Evolutionary conservation across 37 sponge, comb jelly and placozoan genomes (phyloP), one percentile per base, ranked within the genome.

Genomic region (Hormiphora californensis): DNA sequence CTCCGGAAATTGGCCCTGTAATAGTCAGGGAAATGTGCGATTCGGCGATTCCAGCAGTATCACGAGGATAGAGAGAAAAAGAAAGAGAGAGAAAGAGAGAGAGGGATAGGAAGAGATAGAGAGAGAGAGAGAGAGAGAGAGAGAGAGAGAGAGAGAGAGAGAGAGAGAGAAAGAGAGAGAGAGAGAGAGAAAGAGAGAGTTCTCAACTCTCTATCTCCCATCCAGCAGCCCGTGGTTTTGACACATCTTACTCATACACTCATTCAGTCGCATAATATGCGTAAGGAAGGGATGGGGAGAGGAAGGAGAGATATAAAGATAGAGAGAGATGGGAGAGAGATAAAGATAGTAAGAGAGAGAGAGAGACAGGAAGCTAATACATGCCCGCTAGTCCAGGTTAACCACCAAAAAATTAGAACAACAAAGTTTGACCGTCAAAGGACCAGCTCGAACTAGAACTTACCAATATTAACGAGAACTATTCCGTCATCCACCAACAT

Each of bases 401-500:
- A n/a, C n/a, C n/a, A n/a, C n/a, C n/a, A 49, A 49, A 15, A 15
- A 17, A 49, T 17, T 15, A 49, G 53, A 49, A 17, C 53, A 49
- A 49, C 53, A 15, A 49, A 49, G 53, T 15, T 17, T 15, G 15
- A 9, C 15, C 9, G 15, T 9, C 15, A 49, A 49, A 49, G 12
- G 9, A 49, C 9, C 53, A 49, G 53, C 53, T 49, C 9, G 53
- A 49, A 49, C 53, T 49, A 17, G 21, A 38, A 61, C 88, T 63
- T 11, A 88, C 88, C 88, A 12, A 88, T 88, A 44, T 88, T 88
- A 2, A 88, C 88, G 38, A 88, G 67, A 7, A 81, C 81, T 55
- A 61, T 88, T 28, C 78, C 78, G 22, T 88, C 78, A 61, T 73
- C 81, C 1, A 35, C 41, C 23, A 88, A 59, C 3, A 69, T 36